These are phyloP conservation scores for Hyposmocoma kahamanoa DNA, from an alignment of 1,140 invertebrate genomes.

Conservation along the genomic window DNA sequence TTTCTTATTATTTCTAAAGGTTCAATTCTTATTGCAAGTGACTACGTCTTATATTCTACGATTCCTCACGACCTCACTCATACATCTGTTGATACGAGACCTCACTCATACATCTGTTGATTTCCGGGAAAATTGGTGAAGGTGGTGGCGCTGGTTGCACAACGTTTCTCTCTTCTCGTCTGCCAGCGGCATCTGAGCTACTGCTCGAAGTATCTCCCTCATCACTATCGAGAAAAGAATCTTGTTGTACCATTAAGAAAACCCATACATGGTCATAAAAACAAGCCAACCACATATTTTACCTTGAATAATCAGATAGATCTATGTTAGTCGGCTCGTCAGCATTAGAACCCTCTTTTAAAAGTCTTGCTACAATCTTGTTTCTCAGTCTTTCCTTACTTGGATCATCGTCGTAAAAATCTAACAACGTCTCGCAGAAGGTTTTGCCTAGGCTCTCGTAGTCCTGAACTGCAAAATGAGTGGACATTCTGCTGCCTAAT, in stretches of 20 bases:
- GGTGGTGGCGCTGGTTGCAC: conserved; percentile 52
- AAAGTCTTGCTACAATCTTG: conserved; percentile 85
- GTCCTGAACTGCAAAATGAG: conserved; percentile 90
- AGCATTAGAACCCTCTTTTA: conserved; percentile 89
- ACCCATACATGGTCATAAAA: conserved; percentile 6
- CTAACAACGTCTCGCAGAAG: conserved; percentile 93
- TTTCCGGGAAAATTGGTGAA: conserved; percentile 53
- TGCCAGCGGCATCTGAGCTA: conserved; percentile 66
- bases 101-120: conserved; percentile 33
- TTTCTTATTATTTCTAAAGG: conserved; percentile 2
- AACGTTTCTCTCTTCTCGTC: conserved; percentile 21
- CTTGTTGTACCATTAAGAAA: not conserved
- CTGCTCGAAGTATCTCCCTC: conserved; percentile 85
- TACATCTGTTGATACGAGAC: conserved; percentile 16
- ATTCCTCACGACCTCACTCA: conserved; percentile 4
- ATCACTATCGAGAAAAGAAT: conserved; percentile 70
- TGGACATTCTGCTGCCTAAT: conserved; percentile 83
- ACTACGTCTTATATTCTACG: no score
- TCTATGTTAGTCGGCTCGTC: conserved; percentile 90
- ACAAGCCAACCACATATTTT: conserved; percentile 12
- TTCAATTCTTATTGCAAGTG: no score
- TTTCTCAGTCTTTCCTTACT: conserved; percentile 86
- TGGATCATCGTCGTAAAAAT: conserved; percentile 92
- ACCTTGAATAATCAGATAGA: conserved; percentile 91
- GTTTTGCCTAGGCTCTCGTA: conserved; percentile 83